phyloP scores from a whole-genome alignment of 2,888 invertebrate genomes.

The Petrolisthes manimaculis region DNA sequence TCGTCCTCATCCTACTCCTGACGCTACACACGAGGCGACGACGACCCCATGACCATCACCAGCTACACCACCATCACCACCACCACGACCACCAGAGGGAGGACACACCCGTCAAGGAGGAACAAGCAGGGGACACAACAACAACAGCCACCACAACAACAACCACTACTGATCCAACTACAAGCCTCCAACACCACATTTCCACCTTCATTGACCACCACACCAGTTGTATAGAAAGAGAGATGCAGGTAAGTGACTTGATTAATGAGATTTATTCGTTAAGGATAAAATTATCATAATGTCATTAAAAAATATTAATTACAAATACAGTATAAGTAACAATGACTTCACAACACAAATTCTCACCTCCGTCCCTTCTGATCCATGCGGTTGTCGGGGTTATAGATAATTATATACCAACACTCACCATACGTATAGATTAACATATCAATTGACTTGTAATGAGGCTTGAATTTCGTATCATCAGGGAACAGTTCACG shows the following conservation, averaged over 20 bases:
- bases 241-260: constrained; percentile 35
- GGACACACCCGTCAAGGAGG: background rate
- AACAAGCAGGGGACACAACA: background rate
- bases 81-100: constrained; percentile 11
- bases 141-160: background rate
- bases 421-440: no score
- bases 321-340: no score
- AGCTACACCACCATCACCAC: constrained; percentile 21
- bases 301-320: no score
- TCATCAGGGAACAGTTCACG: no score
- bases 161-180: background rate
- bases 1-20: constrained; percentile 59
- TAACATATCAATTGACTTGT: no score
- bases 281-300: no score
- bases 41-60: background rate
- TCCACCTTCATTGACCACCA: background rate
- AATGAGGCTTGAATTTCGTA: no score
- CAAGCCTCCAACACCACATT: background rate
- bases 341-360: no score
- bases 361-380: no score
- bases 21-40: constrained; percentile 47
- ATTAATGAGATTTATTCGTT: background rate
- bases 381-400: no score
- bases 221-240: constrained; percentile 40
- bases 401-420: no score